Evolutionary conservation across 2,888 invertebrate genomes (phyloP).

Genomic region (Pterostichus madidus): DNA sequence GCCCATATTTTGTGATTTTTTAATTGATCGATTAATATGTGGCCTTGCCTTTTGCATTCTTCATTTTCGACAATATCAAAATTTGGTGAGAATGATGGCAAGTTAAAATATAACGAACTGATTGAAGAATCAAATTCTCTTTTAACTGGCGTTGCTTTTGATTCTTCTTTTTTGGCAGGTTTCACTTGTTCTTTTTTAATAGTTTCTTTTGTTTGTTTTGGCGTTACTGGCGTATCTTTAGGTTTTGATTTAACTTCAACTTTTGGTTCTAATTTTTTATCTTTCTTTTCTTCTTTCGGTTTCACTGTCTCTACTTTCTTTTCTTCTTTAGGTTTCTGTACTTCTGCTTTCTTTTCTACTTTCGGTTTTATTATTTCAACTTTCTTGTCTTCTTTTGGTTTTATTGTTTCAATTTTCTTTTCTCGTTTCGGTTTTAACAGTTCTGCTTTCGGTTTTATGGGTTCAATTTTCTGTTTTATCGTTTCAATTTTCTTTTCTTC

Average conservation of each 20-base stretch:
- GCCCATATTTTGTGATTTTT: conserved; percentile 86
- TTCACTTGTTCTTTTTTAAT: conserved; percentile 27
- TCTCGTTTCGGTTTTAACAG: conserved; percentile 57
- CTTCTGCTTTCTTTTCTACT: conserved; percentile 71
- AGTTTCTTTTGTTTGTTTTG: conserved; percentile 71
- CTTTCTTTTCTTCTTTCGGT: conserved; percentile 70
- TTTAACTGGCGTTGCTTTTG: conserved; percentile 72
- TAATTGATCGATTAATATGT: conserved; percentile 84
- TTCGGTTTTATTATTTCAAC: conserved; percentile 69
- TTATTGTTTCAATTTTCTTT: conserved; percentile 55
- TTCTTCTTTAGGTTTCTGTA: conserved; percentile 59
- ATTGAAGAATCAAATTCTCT: conserved; percentile 74
- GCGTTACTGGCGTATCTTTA: conserved; percentile 70
- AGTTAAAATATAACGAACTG: conserved; percentile 76
- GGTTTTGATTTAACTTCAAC: conserved; percentile 23
- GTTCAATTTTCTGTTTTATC: conserved; percentile 41
- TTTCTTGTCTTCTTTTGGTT: conserved; percentile 52
- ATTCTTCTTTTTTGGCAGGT: conserved; percentile 66
- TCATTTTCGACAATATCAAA: conserved; percentile 82
- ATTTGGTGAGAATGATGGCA: conserved; percentile 85
- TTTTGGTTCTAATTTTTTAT: conserved; percentile 62
- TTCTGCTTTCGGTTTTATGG: conserved; percentile 70
- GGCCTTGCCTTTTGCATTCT: conserved; percentile 85
- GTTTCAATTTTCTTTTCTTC: conserved; percentile 50
- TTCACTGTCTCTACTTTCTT: conserved; percentile 67